Conservation (phyloP, 2,797 vertebrate genomes). For the Trachurus trachurus region DNA sequence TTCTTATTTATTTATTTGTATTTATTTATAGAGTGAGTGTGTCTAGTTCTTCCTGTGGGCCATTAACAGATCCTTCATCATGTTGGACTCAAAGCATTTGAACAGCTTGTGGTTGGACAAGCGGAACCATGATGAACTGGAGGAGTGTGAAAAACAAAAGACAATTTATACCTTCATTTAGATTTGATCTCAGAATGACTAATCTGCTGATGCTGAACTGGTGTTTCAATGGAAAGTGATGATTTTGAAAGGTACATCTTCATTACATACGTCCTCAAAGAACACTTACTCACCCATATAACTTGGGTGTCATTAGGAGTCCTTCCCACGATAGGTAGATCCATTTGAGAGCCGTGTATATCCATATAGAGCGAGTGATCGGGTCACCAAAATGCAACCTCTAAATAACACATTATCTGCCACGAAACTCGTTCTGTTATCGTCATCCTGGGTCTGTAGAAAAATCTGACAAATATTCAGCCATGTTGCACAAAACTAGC, state of each 20-base stretch:
- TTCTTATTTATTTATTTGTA: slow-evolving; percentile 39
- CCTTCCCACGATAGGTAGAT: too few species aligned
- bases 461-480: too few species aligned
- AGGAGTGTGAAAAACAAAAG: neutral
- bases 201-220: neutral
- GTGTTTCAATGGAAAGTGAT: neutral
- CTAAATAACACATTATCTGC: too few species aligned
- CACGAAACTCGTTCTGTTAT: too few species aligned
- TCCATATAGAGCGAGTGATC: too few species aligned
- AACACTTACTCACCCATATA: too few species aligned
- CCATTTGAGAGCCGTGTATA: too few species aligned
- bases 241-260: neutral
- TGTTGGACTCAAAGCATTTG: slow-evolving; percentile 7
- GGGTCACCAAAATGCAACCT: too few species aligned
- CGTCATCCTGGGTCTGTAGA: too few species aligned
- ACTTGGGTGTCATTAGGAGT: too few species aligned
- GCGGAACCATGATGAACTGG: neutral
- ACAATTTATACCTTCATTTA: neutral
- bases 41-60: neutral
- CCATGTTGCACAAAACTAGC: too few species aligned
- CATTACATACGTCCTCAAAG: neutral
- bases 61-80: slow-evolving; percentile 17
- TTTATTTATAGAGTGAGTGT: neutral
- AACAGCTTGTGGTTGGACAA: slow-evolving; percentile 5
- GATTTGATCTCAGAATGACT: neutral